Conservation (phyloP, 2,113 vertebrate genomes). For the Caranx ignobilis region DNA sequence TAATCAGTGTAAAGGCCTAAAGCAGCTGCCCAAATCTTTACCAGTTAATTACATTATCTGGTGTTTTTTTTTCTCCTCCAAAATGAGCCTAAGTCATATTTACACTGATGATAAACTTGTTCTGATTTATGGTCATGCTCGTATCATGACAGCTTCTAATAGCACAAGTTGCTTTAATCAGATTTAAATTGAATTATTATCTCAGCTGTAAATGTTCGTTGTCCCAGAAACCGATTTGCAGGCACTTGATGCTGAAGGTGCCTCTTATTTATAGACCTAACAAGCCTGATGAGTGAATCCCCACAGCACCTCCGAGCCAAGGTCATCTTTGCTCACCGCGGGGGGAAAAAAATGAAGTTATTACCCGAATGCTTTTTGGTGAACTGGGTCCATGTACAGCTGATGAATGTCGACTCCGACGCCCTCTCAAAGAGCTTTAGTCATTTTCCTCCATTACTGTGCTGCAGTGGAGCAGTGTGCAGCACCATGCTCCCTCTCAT, state of each 20-base stretch:
- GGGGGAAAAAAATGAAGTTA: slow-evolving; percentile 37
- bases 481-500: slow-evolving; percentile 47
- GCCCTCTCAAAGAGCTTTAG: slow-evolving; percentile 33
- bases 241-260: slow-evolving; percentile 30
- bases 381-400: background rate
- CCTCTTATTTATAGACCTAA: slow-evolving; percentile 54
- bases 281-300: slow-evolving; percentile 49
- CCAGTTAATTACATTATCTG: slow-evolving; percentile 15
- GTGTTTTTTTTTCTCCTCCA: background rate
- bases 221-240: slow-evolving; percentile 58
- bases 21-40: background rate
- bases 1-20: background rate
- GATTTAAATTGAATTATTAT: slow-evolving; percentile 40
- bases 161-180: slow-evolving; percentile 29
- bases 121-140: slow-evolving; percentile 34
- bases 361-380: slow-evolving; percentile 30
- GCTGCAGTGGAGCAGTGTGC: slow-evolving; percentile 7
- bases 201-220: background rate
- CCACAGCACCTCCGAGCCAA: slow-evolving; percentile 45
- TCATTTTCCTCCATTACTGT: slow-evolving; percentile 40
- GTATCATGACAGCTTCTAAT: background rate
- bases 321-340: slow-evolving; percentile 58
- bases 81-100: slow-evolving; percentile 14
- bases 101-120: background rate
- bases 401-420: slow-evolving; percentile 53